phyloP scores from a whole-genome alignment of 1,140 invertebrate species.

The Lepidurus packardi region DNA sequence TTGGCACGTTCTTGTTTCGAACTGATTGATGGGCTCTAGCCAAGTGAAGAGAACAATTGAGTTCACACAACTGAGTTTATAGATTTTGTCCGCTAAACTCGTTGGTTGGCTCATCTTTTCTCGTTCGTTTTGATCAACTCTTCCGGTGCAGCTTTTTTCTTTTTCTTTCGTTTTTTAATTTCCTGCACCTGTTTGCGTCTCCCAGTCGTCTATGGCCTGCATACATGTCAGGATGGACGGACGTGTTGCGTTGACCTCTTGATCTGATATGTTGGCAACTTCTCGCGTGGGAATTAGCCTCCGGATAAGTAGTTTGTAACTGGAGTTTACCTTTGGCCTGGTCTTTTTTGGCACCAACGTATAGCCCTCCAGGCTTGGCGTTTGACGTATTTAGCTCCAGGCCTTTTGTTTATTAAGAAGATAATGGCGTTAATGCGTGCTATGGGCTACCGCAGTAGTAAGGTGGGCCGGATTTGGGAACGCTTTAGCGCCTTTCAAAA shows the following conservation, averaged over 20 bases:
- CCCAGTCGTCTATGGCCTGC: not conserved
- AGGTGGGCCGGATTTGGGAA: not conserved
- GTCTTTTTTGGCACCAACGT: not conserved
- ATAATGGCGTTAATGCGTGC: not conserved
- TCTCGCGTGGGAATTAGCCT: constrained; percentile 15
- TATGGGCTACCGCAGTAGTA: not conserved
- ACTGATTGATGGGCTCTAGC: too few relatives aligned
- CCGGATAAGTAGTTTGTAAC: not conserved
- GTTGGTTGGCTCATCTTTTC: too few relatives aligned
- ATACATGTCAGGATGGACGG: not conserved
- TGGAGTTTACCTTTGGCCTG: constrained; percentile 21
- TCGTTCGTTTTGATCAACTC: not conserved
- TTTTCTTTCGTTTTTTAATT: not conserved
- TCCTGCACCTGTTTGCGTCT: not conserved
- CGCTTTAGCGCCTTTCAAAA: not conserved
- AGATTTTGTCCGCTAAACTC: too few relatives aligned
- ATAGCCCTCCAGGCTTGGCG: not conserved
- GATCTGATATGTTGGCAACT: constrained; percentile 12
- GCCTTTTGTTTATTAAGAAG: not conserved
- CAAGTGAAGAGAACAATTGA: too few relatives aligned
- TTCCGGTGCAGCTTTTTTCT: not conserved
- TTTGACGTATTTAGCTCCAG: not conserved
- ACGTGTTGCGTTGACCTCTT: constrained; percentile 14
- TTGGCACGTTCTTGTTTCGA: too few relatives aligned
- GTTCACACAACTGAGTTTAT: too few relatives aligned